Evolutionary conservation across 2,797 vertebrate genomes (phyloP).

Genomic region (Pipistrellus pygmaeus): DNA sequence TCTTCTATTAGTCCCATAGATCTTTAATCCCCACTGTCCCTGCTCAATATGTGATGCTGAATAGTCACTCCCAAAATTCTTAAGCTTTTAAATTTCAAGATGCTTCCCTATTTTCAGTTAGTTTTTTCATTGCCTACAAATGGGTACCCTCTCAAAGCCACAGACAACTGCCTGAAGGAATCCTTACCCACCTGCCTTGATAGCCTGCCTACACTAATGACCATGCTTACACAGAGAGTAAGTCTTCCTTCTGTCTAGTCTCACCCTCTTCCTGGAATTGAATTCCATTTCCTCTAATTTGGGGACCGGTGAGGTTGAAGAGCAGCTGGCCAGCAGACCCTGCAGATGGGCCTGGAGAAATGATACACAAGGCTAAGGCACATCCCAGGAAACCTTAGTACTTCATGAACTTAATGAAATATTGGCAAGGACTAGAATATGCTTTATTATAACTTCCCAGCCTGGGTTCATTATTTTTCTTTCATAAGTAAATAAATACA

Average conservation of each 20-base stretch:
- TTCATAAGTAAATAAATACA: slow-evolving; percentile 16
- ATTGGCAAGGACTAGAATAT: background rate
- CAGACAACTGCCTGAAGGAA: background rate
- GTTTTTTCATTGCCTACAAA: background rate
- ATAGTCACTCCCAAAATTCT: background rate
- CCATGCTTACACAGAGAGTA: background rate
- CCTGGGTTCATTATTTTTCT: background rate
- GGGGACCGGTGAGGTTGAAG: background rate
- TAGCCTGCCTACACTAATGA: background rate
- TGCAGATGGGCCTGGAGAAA: background rate
- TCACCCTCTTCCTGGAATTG: background rate
- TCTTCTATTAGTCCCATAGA: background rate
- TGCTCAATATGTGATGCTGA: background rate
- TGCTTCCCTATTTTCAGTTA: background rate
- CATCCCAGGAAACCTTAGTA: background rate
- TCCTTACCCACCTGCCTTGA: background rate
- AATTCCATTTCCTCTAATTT: background rate
- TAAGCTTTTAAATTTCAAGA: background rate
- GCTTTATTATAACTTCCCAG: background rate
- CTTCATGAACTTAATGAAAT: background rate
- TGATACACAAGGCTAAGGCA: background rate
- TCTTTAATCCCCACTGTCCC: background rate
- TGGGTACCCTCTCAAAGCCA: background rate
- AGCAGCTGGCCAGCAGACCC: background rate
- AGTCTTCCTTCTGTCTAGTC: background rate